Base-by-base conservation (phyloP, 2,888 invertebrate species). In the Frankliniella fusca region DNA sequence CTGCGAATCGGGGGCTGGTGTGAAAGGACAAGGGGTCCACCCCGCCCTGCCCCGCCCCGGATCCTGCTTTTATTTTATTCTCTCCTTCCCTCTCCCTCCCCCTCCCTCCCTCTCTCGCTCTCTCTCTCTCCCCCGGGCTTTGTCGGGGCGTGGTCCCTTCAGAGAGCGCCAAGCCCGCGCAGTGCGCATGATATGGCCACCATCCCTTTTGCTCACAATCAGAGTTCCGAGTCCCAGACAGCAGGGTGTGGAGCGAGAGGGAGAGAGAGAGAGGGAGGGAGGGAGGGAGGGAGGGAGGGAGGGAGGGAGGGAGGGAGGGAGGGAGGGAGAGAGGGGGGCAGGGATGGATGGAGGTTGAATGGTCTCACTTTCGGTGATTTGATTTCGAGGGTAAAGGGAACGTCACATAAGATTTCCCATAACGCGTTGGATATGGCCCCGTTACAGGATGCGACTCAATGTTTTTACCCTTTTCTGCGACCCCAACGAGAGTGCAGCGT, bases 191-290 rank as follows among this genome's bases (percentile, higher is more conserved):
- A 38, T 38, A 38, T 38, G 38, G 38, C 38, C 38, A 38, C 38
- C 38, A 38, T 38, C 38, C 38, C 38, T 38, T 38, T 38, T 38
- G 38, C 38, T 38, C 38, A 38, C 38, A 38, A 38, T 38, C 38
- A 38, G 38, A 38, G 38, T 5, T 38, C 3, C 38, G 38, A 38
- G 38, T n/a, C n/a, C n/a, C n/a, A 38, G 38, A 38, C 3, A 38
- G 38, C n/a, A 38, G 38, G 5, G 38, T 15, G 20, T 15, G 54
- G 54, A 82, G 70, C 49, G 38, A 70, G 82, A 50, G 54, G 23
- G 50, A 28, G 80, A 82, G 83, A 80, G 83, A 82, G 81, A 81
- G 80, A 80, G 80, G 80, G 82, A 80, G 80, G 82, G 83, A 83
- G 80, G 80, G 65, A 61, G 79, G 54, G 23, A 81, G 82, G 65